A percentile compares a stretch with the other conserved stretches of the same genome.
These are phyloP conservation scores for Ichneumoninae sp. DNA, from an alignment of 2,888 invertebrate genomes.

Conservation along the genomic window DNA sequence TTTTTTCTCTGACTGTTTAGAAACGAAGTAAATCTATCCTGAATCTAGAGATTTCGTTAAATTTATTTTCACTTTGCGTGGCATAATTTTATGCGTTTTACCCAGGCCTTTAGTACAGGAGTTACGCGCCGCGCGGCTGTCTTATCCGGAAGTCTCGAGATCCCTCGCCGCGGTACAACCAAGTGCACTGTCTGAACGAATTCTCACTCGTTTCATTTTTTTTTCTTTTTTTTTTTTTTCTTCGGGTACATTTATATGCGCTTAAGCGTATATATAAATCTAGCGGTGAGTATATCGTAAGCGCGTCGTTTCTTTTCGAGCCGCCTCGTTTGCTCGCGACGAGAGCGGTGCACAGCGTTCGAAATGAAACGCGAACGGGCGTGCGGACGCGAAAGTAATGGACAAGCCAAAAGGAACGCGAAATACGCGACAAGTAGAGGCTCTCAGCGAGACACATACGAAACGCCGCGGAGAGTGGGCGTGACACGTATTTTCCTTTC, in stretches of 20 bases:
- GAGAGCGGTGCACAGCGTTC: conserved; percentile 50
- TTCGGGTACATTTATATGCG: not conserved
- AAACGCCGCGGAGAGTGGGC: conserved; percentile 46
- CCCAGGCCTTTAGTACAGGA: not conserved
- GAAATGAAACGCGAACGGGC: conserved; percentile 39
- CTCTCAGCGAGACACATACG: conserved; percentile 48
- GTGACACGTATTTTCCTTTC: conserved; percentile 65
- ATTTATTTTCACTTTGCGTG: not conserved
- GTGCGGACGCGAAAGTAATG: conserved; percentile 21
- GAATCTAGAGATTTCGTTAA: not conserved
- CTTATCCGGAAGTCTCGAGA: conserved; percentile 57
- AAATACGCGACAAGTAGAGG: conserved; percentile 60
- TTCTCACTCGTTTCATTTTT: conserved; percentile 9
- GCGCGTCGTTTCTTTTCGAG: conserved; percentile 60
- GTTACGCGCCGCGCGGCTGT: not conserved
- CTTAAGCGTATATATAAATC: not conserved
- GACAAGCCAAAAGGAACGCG: conserved; percentile 50
- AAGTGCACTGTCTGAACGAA: conserved; percentile 52
- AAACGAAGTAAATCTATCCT: not conserved
- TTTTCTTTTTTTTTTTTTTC: not conserved
- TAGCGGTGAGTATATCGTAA: conserved; percentile 11
- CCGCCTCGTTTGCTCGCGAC: conserved; percentile 57
- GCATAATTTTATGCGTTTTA: not conserved
- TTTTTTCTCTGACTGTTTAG: not conserved
- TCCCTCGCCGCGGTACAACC: conserved; percentile 36